Evolutionary conservation across 1,140 invertebrate species (phyloP).

Genomic region (Ceratoteleas bidentatus): DNA sequence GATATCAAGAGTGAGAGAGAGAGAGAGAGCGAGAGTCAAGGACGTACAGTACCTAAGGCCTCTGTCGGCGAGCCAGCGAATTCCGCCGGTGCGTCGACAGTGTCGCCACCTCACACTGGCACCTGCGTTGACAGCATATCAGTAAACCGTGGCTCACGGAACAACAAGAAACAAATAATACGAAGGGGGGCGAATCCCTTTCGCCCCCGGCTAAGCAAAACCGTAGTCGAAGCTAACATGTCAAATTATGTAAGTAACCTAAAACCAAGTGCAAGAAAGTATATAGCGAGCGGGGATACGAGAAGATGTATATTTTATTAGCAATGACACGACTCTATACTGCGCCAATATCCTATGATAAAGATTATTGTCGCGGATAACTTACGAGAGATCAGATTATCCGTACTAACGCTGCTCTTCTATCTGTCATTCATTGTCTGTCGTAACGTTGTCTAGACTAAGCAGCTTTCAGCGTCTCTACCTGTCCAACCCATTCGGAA

Average conservation of each 20-base stretch:
- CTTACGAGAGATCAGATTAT: conserved; percentile 72
- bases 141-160: conserved; percentile 20
- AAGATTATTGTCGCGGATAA: conserved; percentile 71
- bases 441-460: conserved; percentile 69
- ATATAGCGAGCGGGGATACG: conserved; percentile 57
- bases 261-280: conserved; percentile 60
- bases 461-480: conserved; percentile 69
- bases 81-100: too few relatives aligned
- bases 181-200: conserved; percentile 7
- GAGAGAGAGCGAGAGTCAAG: too few relatives aligned
- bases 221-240: conserved; percentile 61
- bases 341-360: conserved; percentile 67
- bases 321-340: conserved; percentile 62
- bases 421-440: conserved; percentile 71
- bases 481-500: conserved; percentile 26
- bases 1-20: too few relatives aligned
- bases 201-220: conserved; percentile 29
- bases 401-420: conserved; percentile 69
- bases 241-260: conserved; percentile 66
- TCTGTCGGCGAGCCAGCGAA: too few relatives aligned
- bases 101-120: too few relatives aligned
- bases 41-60: too few relatives aligned
- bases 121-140: conserved; percentile 65
- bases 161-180: conserved; percentile 28
- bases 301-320: conserved; percentile 66